Evolutionary conservation across 30 jellyfish, hydroid and myxozoan genomes (phyloP).

Genomic region (Turritopsis dohrnii): DNA sequence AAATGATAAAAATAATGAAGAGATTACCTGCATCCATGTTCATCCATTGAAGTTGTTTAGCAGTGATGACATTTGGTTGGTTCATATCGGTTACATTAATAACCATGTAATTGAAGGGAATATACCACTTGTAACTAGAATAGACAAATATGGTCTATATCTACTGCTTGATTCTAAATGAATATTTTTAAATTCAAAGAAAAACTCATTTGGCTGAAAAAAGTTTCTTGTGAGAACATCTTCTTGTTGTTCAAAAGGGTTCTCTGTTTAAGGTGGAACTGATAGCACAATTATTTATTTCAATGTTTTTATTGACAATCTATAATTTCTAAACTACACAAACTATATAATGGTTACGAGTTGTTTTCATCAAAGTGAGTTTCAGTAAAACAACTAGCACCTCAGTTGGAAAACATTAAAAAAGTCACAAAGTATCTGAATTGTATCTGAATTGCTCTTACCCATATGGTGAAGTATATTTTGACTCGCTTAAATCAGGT

Average conservation of each 20-base stretch:
- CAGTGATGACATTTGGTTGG: not conserved
- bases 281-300: too few species aligned
- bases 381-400: not conserved
- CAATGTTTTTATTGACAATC: too few species aligned
- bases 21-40: not conserved
- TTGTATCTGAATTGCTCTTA: constrained; percentile 18
- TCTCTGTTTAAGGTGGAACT: not conserved
- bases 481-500: constrained; percentile 62
- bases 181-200: not conserved
- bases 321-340: too few species aligned
- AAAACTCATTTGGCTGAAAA: not conserved
- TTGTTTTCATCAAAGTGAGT: too few species aligned
- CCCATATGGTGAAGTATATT: constrained; percentile 69
- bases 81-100: constrained; percentile 20
- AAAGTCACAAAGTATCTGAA: not conserved
- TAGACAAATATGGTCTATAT: not conserved
- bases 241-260: not conserved
- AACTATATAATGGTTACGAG: too few species aligned
- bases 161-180: not conserved
- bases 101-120: constrained; percentile 55
- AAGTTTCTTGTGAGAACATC: not conserved
- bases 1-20: not conserved
- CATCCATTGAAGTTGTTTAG: not conserved
- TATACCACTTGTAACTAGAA: constrained; percentile 60
- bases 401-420: not conserved